Percentiles rank a stretch among this genome's conserved stretches.
Conservation (phyloP, 2,888 invertebrate genomes). For the Aleiodes alternator region DNA sequence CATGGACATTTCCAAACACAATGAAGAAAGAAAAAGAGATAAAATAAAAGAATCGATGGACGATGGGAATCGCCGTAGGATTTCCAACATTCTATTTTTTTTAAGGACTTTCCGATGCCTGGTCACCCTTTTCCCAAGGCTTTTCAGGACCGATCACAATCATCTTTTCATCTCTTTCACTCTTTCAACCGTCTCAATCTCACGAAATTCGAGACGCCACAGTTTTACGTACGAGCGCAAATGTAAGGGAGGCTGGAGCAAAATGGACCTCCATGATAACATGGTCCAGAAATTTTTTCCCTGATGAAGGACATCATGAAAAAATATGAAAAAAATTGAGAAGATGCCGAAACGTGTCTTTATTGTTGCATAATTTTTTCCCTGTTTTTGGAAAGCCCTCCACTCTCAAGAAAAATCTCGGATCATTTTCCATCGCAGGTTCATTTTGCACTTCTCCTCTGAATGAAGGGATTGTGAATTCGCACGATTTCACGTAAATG, state of each 20-base stretch:
- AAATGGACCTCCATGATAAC: no score
- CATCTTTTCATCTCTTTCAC: slow-evolving; percentile 50
- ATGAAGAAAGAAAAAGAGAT: slow-evolving; percentile 9
- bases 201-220: slow-evolving; percentile 52
- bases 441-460: no score
- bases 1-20: slow-evolving; percentile 43
- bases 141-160: slow-evolving; percentile 55
- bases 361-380: no score
- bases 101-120: slow-evolving; percentile 43
- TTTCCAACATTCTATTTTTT: slow-evolving; percentile 49
- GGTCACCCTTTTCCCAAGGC: slow-evolving; percentile 38
- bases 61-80: slow-evolving; percentile 39
- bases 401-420: no score
- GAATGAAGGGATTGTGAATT: slow-evolving; percentile 53
- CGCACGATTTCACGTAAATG: slow-evolving; percentile 61
- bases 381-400: no score
- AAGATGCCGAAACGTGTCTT: no score
- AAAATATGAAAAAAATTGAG: no score
- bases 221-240: slow-evolving; percentile 44
- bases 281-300: no score
- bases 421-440: no score
- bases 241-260: slow-evolving; percentile 28
- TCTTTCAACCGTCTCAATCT: slow-evolving; percentile 40
- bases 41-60: slow-evolving; percentile 33
- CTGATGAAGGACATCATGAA: no score